Evolutionary conservation across 2,113 vertebrate species (phyloP).

Genomic region (Rhinoderma darwinii): DNA sequence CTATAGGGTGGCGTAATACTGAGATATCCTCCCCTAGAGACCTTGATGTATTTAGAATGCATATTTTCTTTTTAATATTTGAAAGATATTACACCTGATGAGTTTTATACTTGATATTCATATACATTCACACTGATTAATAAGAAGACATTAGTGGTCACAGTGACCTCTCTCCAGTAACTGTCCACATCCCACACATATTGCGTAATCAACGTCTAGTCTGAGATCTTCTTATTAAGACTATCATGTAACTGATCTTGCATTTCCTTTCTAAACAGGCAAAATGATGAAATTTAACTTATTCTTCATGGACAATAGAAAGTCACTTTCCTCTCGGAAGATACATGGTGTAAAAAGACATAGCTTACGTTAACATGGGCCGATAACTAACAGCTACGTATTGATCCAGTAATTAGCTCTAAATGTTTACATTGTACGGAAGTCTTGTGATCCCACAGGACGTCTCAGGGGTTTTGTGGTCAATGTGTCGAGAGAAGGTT

Average conservation of each 20-base stretch:
- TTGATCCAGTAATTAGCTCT: slow-evolving; percentile 39
- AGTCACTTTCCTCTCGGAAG: not conserved
- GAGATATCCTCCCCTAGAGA: too few relatives aligned
- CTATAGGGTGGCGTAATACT: too few relatives aligned
- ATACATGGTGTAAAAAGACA: not conserved
- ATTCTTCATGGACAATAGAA: not conserved
- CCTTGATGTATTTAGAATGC: too few relatives aligned
- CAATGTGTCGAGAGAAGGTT: slow-evolving; percentile 9
- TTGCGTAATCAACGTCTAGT: not conserved
- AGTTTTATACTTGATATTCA: too few relatives aligned
- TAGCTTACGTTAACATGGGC: not conserved
- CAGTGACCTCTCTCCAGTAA: not conserved
- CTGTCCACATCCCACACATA: not conserved
- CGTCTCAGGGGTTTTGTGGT: not conserved
- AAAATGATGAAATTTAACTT: not conserved
- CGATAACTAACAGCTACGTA: not conserved
- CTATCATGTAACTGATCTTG: not conserved
- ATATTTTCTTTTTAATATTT: too few relatives aligned
- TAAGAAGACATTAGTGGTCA: not conserved
- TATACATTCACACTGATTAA: not conserved
- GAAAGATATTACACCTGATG: too few relatives aligned
- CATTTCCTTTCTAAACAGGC: not conserved
- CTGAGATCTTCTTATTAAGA: not conserved
- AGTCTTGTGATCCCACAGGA: not conserved
- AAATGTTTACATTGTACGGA: slow-evolving; percentile 14